phyloP scores from a whole-genome alignment of 2,113 vertebrate genomes.

The Alethe diademata region DNA sequence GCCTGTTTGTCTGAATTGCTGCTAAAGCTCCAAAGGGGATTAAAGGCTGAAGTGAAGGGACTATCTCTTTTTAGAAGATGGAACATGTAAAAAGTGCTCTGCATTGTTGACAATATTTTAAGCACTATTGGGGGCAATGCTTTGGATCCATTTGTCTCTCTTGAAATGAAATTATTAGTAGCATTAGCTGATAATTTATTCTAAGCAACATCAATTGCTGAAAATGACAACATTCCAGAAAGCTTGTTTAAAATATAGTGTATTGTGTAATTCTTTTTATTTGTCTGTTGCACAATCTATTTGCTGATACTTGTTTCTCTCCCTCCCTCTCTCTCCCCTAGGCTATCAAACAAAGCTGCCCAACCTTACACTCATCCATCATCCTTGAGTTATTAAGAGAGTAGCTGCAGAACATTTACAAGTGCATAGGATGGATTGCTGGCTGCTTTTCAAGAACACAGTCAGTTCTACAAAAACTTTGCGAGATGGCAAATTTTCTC shows the following conservation, averaged over 20 bases:
- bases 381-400: conserved; percentile 51
- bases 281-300: conserved; percentile 69
- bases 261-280: conserved; percentile 56
- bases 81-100: not conserved
- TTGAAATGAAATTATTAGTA: not conserved
- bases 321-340: conserved; percentile 36
- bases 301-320: conserved; percentile 59
- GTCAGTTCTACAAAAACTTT: conserved; percentile 39
- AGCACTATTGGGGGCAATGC: not conserved
- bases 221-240: conserved; percentile 49
- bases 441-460: conserved; percentile 65
- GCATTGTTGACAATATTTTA: not conserved
- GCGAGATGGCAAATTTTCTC: conserved; percentile 48
- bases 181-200: conserved; percentile 18
- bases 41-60: not conserved
- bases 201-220: conserved; percentile 2
- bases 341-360: conserved; percentile 63
- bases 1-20: not conserved
- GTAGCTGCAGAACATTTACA: conserved; percentile 60
- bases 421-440: conserved; percentile 53
- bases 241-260: conserved; percentile 33
- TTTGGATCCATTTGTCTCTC: not conserved
- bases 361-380: conserved; percentile 60
- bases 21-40: not conserved
- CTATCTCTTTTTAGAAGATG: not conserved